phyloP scores from a whole-genome alignment of 2,113 vertebrate genomes.

The Protomyctophum bolini region DNA sequence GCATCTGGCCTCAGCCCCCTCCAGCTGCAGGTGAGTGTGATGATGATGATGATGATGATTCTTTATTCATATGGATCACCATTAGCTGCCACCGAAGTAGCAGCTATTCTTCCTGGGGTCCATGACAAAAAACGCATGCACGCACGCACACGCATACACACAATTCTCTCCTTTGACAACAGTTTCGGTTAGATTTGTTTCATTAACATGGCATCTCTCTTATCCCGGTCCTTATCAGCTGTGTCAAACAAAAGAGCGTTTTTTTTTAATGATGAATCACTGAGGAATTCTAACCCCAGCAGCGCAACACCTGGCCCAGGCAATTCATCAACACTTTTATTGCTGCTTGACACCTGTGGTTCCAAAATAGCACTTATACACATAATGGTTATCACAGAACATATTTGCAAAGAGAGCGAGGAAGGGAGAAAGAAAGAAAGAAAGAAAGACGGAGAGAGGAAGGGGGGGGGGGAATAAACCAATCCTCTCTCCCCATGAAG shows the following conservation, averaged over 20 bases:
- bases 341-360: constrained; percentile 71
- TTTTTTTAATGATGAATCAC: constrained; percentile 83
- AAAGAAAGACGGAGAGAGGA: neutral
- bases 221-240: constrained; percentile 73
- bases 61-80: no score
- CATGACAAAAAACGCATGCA: no score
- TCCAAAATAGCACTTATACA: constrained; percentile 55
- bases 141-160: constrained; percentile 6
- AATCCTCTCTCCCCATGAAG: constrained; percentile 22
- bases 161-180: neutral
- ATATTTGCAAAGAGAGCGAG: constrained; percentile 40
- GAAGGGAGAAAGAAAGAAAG: constrained; percentile 11
- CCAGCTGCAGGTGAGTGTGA: constrained; percentile 93
- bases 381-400: constrained; percentile 64
- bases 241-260: constrained; percentile 85
- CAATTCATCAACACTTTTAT: constrained; percentile 74
- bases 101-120: no score
- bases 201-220: neutral
- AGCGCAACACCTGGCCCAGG: constrained; percentile 87
- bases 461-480: no score
- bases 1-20: constrained; percentile 96
- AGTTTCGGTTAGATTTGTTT: neutral
- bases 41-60: constrained; percentile 14
- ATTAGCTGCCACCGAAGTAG: no score
- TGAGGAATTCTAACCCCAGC: constrained; percentile 80